Conservation (phyloP, 2,888 invertebrate species). For the Acrocyrtus sp. region DNA sequence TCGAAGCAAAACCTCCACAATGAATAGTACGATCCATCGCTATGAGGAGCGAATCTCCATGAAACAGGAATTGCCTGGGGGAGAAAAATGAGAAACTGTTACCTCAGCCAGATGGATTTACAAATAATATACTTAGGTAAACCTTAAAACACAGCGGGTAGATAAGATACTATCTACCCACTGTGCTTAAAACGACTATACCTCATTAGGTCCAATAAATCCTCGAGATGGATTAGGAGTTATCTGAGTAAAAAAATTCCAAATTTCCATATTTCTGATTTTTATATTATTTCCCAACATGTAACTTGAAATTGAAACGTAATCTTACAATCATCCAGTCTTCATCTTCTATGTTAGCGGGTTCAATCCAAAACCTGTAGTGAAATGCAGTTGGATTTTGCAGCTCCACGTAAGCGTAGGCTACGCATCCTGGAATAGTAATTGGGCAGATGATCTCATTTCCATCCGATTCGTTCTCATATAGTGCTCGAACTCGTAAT, state of each 20-base stretch:
- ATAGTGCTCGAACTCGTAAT: slow-evolving; percentile 31
- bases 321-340: slow-evolving; percentile 18
- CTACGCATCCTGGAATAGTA: slow-evolving; percentile 50
- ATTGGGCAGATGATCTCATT: slow-evolving; percentile 50
- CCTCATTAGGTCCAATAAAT: slow-evolving; percentile 47
- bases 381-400: slow-evolving; percentile 56
- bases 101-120: too few species aligned
- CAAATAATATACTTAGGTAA: too few species aligned
- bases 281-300: background rate
- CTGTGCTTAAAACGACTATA: slow-evolving; percentile 12
- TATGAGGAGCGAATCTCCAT: slow-evolving; percentile 17
- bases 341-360: slow-evolving; percentile 29
- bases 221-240: slow-evolving; percentile 39
- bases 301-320: background rate
- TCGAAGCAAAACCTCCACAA: slow-evolving; percentile 51
- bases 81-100: too few species aligned
- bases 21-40: slow-evolving; percentile 31
- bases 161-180: too few species aligned
- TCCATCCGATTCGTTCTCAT: slow-evolving; percentile 24
- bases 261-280: background rate
- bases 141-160: too few species aligned
- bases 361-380: slow-evolving; percentile 46
- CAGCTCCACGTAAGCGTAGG: slow-evolving; percentile 42
- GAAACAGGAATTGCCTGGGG: slow-evolving; percentile 32
- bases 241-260: slow-evolving; percentile 21